Evolutionary conservation across 2,113 vertebrate genomes (phyloP).

Genomic region (Electrona antarctica): DNA sequence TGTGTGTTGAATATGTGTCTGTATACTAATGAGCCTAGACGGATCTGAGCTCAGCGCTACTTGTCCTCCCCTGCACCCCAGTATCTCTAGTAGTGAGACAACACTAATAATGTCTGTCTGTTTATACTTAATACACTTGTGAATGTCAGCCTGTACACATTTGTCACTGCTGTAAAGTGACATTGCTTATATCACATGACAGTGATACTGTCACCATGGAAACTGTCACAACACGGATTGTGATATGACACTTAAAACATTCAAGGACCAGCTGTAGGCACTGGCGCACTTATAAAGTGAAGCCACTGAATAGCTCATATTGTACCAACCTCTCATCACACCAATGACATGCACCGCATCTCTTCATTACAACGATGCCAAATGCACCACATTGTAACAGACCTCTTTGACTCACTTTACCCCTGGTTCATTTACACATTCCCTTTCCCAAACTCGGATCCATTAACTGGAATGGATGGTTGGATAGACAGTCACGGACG

Average conservation of each 20-base stretch:
- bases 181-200: slow-evolving; percentile 6
- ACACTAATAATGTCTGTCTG: slow-evolving; percentile 13
- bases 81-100: slow-evolving; percentile 31
- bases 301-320: neutral
- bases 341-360: neutral
- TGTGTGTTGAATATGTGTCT: neutral
- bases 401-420: slow-evolving; percentile 11
- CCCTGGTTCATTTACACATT: slow-evolving; percentile 13
- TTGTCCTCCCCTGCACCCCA: slow-evolving; percentile 6
- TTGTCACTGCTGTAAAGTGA: slow-evolving; percentile 10
- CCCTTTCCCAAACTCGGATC: neutral
- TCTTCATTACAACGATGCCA: neutral
- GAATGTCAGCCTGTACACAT: slow-evolving; percentile 21
- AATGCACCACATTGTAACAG: neutral
- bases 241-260: neutral
- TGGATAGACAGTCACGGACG: slow-evolving; percentile 11
- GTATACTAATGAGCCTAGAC: slow-evolving; percentile 7
- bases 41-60: slow-evolving; percentile 5
- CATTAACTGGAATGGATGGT: slow-evolving; percentile 12
- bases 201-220: slow-evolving; percentile 3
- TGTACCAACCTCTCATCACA: neutral
- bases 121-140: slow-evolving; percentile 11
- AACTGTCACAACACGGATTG: slow-evolving; percentile 9
- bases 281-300: neutral
- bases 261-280: neutral